These are phyloP conservation scores for Ochlodes sylvanus DNA, from an alignment of 2,888 invertebrate genomes.

Conservation along the genomic window DNA sequence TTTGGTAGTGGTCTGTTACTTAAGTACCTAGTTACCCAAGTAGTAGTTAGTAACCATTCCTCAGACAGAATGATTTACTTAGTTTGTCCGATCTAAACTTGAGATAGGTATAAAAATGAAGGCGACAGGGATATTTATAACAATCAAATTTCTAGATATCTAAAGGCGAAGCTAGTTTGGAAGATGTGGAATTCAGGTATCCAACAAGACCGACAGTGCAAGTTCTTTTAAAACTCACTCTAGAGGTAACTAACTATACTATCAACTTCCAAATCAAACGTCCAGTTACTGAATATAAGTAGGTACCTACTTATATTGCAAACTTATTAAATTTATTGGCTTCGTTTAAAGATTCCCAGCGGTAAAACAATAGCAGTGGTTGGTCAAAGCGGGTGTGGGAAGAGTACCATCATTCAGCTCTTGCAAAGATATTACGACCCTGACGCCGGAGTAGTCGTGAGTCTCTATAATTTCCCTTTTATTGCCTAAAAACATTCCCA, in stretches of 20 bases:
- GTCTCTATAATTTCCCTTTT: constrained; percentile 46
- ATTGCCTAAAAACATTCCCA: no score
- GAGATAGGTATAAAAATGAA: no score
- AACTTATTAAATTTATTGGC: no score
- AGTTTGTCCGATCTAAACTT: no score
- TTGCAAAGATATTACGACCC: constrained; percentile 93
- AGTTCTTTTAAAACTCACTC: constrained; percentile 87
- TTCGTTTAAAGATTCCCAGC: constrained; percentile 64
- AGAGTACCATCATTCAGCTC: constrained; percentile 92
- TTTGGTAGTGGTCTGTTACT: no score
- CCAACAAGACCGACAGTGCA: constrained; percentile 88
- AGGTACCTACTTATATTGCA: no score
- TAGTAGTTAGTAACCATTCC: no score
- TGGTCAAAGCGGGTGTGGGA: constrained; percentile 93
- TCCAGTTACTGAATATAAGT: no score
- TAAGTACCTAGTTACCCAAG: no score
- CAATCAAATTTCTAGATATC: constrained; percentile 60
- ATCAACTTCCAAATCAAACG: neutral
- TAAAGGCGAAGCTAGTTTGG: constrained; percentile 87
- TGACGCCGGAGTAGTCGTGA: constrained; percentile 84
- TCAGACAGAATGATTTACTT: no score
- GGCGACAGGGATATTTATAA: neutral
- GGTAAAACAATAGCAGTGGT: constrained; percentile 90
- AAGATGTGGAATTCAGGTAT: constrained; percentile 89
- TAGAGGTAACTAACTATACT: constrained; percentile 70